phyloP scores from a whole-genome alignment of 2,113 vertebrate genomes.

The Prunella himalayana region DNA sequence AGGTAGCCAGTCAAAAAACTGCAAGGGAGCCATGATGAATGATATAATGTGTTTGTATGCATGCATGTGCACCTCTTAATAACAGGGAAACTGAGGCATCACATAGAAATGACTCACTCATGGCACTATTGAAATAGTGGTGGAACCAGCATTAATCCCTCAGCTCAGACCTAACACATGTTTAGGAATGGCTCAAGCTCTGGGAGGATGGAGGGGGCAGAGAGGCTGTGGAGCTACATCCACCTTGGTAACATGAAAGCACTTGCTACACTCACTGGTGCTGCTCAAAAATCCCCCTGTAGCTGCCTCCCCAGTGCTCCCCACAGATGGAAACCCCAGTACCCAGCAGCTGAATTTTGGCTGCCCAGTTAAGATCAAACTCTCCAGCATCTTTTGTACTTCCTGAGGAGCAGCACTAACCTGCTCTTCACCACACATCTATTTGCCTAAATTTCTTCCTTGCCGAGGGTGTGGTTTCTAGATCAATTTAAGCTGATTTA shows the following conservation, averaged over 20 bases:
- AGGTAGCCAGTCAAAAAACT: not conserved
- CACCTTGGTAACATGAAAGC: not conserved
- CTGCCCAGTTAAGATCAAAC: not conserved
- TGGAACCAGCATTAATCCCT: not conserved
- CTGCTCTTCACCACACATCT: not conserved
- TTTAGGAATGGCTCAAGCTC: not conserved
- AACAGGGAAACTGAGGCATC: conserved; percentile 47
- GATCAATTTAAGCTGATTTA: not conserved
- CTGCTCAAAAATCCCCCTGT: not conserved
- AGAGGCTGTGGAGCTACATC: not conserved
- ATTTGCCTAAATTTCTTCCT: conserved; percentile 30
- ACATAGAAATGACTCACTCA: conserved; percentile 14
- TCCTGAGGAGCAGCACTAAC: conserved; percentile 39
- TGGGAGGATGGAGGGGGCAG: not conserved
- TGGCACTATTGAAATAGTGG: not conserved
- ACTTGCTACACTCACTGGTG: not conserved
- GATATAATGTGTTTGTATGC: not conserved
- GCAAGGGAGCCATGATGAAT: not conserved
- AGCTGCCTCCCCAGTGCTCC: not conserved
- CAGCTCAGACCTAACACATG: not conserved
- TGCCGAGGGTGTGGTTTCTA: not conserved
- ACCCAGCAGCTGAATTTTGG: not conserved
- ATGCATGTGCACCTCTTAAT: conserved; percentile 9
- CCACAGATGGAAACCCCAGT: not conserved
- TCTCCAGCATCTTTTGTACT: not conserved